Evolutionary conservation across 2,113 vertebrate species (phyloP).

Genomic region (Calonectris borealis): DNA sequence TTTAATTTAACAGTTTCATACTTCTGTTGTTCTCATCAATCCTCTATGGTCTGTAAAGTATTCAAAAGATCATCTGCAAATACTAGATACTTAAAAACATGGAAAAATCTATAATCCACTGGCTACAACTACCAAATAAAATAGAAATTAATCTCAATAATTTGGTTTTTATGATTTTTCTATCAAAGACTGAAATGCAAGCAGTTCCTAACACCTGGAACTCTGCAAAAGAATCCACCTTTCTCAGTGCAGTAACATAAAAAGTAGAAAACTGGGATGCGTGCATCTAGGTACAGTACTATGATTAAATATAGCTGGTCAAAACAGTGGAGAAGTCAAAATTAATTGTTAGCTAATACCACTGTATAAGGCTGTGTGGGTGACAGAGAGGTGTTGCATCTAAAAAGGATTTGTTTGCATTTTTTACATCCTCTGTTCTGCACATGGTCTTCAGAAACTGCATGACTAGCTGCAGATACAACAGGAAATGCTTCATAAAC

Average conservation of each 20-base stretch:
- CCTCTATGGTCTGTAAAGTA: neutral
- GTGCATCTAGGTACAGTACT: neutral
- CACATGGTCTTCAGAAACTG: neutral
- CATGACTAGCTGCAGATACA: neutral
- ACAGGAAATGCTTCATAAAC: neutral
- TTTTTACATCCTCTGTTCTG: neutral
- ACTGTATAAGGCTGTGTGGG: neutral
- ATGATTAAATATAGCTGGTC: neutral
- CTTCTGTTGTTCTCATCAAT: neutral
- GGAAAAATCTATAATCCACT: neutral
- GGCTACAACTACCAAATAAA: neutral
- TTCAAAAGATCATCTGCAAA: neutral
- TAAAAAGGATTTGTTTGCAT: neutral
- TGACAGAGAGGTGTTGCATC: neutral
- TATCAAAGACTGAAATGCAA: neutral
- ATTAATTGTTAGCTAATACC: neutral
- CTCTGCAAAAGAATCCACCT: neutral
- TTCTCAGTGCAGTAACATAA: neutral
- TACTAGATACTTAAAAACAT: neutral
- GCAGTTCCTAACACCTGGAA: neutral
- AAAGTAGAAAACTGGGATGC: neutral
- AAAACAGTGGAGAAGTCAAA: neutral
- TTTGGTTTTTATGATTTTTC: neutral
- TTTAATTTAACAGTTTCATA: neutral
- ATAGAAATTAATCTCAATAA: neutral